phyloP scores from a whole-genome alignment of 2,888 invertebrate species.

The Galerucella nymphaeae region DNA sequence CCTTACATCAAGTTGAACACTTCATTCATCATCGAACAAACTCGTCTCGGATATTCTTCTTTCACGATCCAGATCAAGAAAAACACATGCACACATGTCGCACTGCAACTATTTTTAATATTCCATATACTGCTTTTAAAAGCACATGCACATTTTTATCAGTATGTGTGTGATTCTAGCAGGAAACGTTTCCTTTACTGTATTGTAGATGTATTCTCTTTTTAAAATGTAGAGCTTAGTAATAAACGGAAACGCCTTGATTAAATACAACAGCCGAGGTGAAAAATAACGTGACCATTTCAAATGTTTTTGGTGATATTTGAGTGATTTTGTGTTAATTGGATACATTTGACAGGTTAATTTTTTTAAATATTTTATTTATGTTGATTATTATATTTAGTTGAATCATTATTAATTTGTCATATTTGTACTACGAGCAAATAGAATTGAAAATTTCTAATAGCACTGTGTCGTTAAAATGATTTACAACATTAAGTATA shows the following conservation, averaged over 20 bases:
- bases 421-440: no score
- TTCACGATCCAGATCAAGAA: background rate
- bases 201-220: conserved; percentile 30
- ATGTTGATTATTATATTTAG: background rate
- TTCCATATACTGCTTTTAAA: conserved; percentile 28
- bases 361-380: background rate
- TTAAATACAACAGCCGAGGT: background rate
- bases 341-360: background rate
- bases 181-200: conserved; percentile 54
- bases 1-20: background rate
- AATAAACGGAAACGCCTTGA: conserved; percentile 16
- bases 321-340: background rate
- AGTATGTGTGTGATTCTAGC: conserved; percentile 47
- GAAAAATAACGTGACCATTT: background rate
- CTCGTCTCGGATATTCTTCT: conserved; percentile 9
- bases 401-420: no score
- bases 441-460: no score
- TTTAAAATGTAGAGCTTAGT: conserved; percentile 21
- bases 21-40: background rate
- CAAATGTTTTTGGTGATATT: background rate
- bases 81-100: conserved; percentile 27
- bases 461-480: no score
- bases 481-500: no score
- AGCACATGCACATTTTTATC: conserved; percentile 44
- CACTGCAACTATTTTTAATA: conserved; percentile 45